Percentiles rank a stretch among this genome's conserved stretches.
phyloP scores from a whole-genome alignment of 2,113 vertebrate species.

The Ahaetulla prasina region DNA sequence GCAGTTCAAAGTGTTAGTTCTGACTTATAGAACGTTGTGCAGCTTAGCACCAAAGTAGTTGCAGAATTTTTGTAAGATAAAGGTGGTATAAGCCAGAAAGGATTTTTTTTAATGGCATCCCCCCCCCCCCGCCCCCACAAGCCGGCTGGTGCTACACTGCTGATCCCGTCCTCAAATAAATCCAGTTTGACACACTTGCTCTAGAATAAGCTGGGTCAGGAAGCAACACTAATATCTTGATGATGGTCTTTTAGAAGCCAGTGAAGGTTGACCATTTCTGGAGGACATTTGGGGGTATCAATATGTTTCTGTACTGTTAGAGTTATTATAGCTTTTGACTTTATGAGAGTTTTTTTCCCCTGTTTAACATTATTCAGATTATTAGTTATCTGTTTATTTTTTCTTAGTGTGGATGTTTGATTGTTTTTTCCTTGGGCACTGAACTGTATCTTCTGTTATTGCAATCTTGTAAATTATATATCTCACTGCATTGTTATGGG shows the following conservation, averaged over 20 bases:
- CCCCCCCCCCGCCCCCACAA: too few species aligned
- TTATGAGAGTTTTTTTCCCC: background rate
- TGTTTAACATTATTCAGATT: background rate
- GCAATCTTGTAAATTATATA: background rate
- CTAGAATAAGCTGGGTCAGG: background rate
- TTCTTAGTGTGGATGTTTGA: background rate
- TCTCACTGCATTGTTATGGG: background rate
- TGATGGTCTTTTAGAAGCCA: background rate
- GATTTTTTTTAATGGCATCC: background rate
- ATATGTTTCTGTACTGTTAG: background rate
- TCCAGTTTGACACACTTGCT: background rate
- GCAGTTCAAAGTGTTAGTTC: background rate
- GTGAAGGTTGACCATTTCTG: background rate
- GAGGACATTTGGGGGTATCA: background rate
- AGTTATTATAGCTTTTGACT: background rate
- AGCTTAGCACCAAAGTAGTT: background rate
- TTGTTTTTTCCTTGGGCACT: background rate
- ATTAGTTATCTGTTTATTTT: background rate
- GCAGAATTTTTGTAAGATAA: background rate
- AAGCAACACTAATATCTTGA: background rate
- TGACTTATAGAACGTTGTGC: background rate
- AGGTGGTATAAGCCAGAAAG: background rate
- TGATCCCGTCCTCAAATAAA: too few species aligned
- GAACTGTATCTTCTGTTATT: background rate
- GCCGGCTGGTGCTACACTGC: too few species aligned